Evolutionary conservation across 2,113 vertebrate species (phyloP), one percentile per base, ranked within the genome.

Genomic region (Microtus pennsylvanicus): DNA sequence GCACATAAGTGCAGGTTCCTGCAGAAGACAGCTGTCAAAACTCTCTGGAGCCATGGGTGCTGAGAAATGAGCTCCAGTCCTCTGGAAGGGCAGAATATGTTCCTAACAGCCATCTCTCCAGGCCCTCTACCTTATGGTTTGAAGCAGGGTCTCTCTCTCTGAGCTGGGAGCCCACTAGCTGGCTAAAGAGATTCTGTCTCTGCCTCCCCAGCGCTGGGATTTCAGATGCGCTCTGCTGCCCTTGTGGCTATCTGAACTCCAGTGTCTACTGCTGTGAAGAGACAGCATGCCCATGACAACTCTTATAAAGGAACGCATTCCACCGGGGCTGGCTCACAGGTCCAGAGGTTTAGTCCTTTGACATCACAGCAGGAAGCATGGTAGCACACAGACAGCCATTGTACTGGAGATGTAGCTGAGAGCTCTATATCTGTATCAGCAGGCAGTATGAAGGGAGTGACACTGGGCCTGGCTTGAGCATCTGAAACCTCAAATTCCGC

Each of bases 381-480:
- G 35, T 1, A 12, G 1, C 2, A 4, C 3, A 5, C 52, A 61
- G 35, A 11, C 52, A 58, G 52, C 8, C 24, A 61, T 5, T 6
- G 12, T 42, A 3, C 35, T 38, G 24, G 55, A 83, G 55, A 63
- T 1, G 13, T 7, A 42, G 55, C n/a, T 38, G 52, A 38, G 6
- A 61, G 35, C 4, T 82, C n/a, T 42, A 5, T 7, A 42, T 83
- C n/a, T 42, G 11, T 2, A 28, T 16, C 19, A 50, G 22, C 35
- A 83, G 58, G 12, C 35, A 61, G 5, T 35, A 38, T 13, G 19
- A 38, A 16, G 55, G 42, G 33, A 61, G 33, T 26, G 22, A 38
- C 35, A 38, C 5, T 26, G 80, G 78, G 22, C 55, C 38, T 82
- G 22, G 6, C n/a, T 82, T 61, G 55, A 82, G 80, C 80, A 61